Evolutionary conservation across 2,113 vertebrate species (phyloP).

Genomic region (Notarius lentiginosus): DNA sequence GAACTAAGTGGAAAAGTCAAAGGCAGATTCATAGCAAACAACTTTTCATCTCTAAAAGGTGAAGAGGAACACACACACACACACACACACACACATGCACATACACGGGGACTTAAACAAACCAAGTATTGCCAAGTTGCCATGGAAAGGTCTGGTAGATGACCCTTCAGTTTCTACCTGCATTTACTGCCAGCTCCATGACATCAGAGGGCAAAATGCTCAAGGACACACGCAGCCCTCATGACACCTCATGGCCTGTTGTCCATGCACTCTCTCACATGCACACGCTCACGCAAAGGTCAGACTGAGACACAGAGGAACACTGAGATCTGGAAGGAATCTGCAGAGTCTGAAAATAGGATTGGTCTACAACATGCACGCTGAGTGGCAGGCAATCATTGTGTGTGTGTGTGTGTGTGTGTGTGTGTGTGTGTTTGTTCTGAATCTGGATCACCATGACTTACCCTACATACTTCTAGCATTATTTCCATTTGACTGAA

Average conservation of each 20-base stretch:
- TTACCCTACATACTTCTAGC: conserved; percentile 21
- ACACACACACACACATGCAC: conserved; percentile 25
- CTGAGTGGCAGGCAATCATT: conserved; percentile 22
- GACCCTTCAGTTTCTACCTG: conserved; percentile 1
- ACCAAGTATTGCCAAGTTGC: background rate
- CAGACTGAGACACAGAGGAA: conserved; percentile 1
- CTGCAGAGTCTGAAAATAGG: conserved; percentile 44
- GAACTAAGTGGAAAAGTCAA: background rate
- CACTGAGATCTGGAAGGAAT: conserved; percentile 38
- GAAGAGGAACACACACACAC: background rate
- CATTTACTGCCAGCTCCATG: background rate
- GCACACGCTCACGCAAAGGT: background rate
- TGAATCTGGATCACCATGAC: conserved; percentile 17
- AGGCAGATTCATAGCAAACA: background rate
- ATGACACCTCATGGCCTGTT: background rate
- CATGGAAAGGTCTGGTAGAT: conserved; percentile 20
- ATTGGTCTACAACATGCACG: conserved; percentile 2
- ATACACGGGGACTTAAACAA: conserved; percentile 19
- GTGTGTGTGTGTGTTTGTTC: background rate
- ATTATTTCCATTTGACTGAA: conserved; percentile 24
- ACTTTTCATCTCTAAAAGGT: background rate
- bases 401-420: conserved; percentile 18
- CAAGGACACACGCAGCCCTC: conserved; percentile 23
- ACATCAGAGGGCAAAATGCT: conserved; percentile 25
- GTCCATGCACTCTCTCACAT: conserved; percentile 23